phyloP scores from a whole-genome alignment of 2,797 vertebrate species.

The Danio choprae region DNA sequence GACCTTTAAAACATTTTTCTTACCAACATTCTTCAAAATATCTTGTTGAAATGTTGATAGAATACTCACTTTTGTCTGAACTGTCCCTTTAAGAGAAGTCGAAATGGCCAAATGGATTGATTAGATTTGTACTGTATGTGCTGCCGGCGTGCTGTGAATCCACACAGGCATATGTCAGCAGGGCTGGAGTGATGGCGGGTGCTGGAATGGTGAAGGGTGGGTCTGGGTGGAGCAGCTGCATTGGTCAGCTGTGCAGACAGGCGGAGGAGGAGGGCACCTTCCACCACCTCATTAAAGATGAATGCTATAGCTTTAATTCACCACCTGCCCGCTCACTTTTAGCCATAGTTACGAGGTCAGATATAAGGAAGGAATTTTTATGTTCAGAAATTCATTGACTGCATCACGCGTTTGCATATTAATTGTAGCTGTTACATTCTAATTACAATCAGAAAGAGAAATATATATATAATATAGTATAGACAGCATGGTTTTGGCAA shows the following conservation, averaged over 20 bases:
- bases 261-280: conserved; percentile 57
- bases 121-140: conserved; percentile 14
- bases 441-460: neutral
- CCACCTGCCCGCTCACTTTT: conserved; percentile 63
- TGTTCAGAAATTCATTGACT: neutral
- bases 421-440: neutral
- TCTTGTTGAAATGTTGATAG: too few species aligned
- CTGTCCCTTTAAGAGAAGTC: neutral
- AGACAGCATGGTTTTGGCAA: too few species aligned
- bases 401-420: neutral
- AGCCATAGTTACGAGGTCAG: conserved; percentile 1
- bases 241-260: conserved; percentile 67
- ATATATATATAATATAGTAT: too few species aligned
- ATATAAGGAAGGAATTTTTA: conserved; percentile 10
- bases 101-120: neutral
- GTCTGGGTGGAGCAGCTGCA: conserved; percentile 37
- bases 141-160: conserved; percentile 39
- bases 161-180: conserved; percentile 26
- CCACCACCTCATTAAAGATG: conserved; percentile 72
- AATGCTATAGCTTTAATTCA: conserved; percentile 63
- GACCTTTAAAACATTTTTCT: too few species aligned
- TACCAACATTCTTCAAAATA: too few species aligned
- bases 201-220: conserved; percentile 50
- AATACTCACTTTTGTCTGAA: too few species aligned
- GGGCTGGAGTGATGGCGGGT: conserved; percentile 10